Evolutionary conservation across 2,888 invertebrate species (phyloP).

Genomic region (Stenotaenia linearis): DNA sequence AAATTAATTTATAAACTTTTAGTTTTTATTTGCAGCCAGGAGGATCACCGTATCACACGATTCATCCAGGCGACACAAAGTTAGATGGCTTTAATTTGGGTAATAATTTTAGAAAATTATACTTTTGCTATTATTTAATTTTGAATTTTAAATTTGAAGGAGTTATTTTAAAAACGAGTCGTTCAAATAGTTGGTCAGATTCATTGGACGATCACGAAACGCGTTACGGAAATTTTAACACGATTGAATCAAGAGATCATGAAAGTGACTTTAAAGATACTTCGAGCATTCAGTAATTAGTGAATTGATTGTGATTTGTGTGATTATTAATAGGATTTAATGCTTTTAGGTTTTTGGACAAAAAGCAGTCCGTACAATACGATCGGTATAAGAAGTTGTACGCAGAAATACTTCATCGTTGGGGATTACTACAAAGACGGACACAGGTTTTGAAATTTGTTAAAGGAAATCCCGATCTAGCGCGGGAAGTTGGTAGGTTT

Average conservation of each 20-base stretch:
- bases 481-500: conserved; percentile 56
- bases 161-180: conserved; percentile 50
- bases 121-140: neutral
- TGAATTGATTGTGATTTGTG: neutral
- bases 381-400: conserved; percentile 81
- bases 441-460: conserved; percentile 67
- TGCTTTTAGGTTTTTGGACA: conserved; percentile 48
- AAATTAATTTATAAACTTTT: neutral
- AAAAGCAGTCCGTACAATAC: conserved; percentile 57
- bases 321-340: conserved; percentile 35
- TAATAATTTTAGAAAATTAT: too few relatives aligned
- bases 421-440: conserved; percentile 72
- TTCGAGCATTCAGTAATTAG: neutral
- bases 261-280: neutral
- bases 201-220: conserved; percentile 64
- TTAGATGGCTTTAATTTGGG: conserved; percentile 72
- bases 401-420: conserved; percentile 79
- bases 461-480: conserved; percentile 50
- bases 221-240: neutral
- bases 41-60: conserved; percentile 84
- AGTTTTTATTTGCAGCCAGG: conserved; percentile 54
- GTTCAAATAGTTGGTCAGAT: conserved; percentile 83
- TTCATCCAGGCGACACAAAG: conserved; percentile 73
- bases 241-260: neutral
- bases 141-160: neutral